phyloP scores from a whole-genome alignment of 2,888 invertebrate genomes.

The Pecten maximus region DNA sequence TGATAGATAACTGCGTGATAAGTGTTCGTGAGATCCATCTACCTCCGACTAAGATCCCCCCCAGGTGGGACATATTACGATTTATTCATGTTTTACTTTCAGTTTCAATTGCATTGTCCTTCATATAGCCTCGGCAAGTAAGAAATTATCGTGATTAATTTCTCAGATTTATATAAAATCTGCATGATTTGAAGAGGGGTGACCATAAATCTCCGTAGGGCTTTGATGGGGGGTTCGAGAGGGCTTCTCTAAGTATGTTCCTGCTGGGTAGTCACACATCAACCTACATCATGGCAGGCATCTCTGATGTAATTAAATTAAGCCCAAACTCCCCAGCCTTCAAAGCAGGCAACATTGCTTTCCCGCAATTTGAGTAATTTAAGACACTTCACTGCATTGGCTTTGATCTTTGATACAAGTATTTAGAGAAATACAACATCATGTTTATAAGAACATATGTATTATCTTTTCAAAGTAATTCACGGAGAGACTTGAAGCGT shows the following conservation, averaged over 20 bases:
- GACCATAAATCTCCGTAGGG: neutral
- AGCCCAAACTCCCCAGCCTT: slow-evolving; percentile 33
- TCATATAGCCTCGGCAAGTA: slow-evolving; percentile 4
- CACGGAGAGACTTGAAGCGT: neutral
- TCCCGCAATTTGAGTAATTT: slow-evolving; percentile 31
- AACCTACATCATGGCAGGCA: slow-evolving; percentile 4
- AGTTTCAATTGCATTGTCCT: slow-evolving; percentile 22
- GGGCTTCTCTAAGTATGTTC: neutral
- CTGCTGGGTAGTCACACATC: neutral
- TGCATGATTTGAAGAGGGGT: slow-evolving; percentile 35
- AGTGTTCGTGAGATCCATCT: neutral
- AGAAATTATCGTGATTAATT: slow-evolving; percentile 23
- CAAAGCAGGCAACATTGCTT: slow-evolving; percentile 2
- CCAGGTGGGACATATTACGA: neutral
- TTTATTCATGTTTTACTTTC: slow-evolving; percentile 25
- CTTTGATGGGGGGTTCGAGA: slow-evolving; percentile 18
- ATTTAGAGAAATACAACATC: slow-evolving; percentile 20
- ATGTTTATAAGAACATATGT: slow-evolving; percentile 31
- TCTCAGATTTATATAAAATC: slow-evolving; percentile 29
- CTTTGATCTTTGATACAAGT: slow-evolving; percentile 28
- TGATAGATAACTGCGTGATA: neutral
- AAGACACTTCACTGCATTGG: slow-evolving; percentile 18
- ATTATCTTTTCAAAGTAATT: slow-evolving; percentile 32
- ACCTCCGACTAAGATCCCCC: neutral
- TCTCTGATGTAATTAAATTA: slow-evolving; percentile 35